A percentile compares a stretch with the other conserved stretches of the same genome.
Conservation (phyloP, 2,888 invertebrate genomes). For the Hirtodrosophila confusa region DNA sequence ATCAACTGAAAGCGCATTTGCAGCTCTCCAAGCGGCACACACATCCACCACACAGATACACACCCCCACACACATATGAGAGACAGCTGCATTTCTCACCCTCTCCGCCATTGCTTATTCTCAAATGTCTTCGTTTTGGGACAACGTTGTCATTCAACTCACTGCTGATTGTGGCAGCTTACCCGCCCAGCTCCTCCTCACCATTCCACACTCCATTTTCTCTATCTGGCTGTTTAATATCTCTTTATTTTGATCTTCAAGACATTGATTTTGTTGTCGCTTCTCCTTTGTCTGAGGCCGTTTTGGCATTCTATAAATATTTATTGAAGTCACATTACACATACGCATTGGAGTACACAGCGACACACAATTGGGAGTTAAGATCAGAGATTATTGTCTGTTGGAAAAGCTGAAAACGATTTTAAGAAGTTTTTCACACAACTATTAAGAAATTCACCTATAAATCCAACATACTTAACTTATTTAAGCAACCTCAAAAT, state of each 20-base stretch:
- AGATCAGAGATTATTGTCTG: slow-evolving; percentile 4
- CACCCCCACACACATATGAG: slow-evolving; percentile 6
- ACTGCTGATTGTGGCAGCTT: slow-evolving; percentile 28
- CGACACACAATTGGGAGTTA: background rate
- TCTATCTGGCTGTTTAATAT: slow-evolving; percentile 26
- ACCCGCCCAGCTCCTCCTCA: background rate
- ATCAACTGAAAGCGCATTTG: slow-evolving; percentile 79
- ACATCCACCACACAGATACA: slow-evolving; percentile 15
- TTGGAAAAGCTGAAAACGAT: too few species aligned
- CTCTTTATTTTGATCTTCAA: slow-evolving; percentile 27
- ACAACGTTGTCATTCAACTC: slow-evolving; percentile 58
- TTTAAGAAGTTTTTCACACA: too few species aligned
- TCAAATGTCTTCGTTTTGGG: slow-evolving; percentile 53
- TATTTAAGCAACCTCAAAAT: too few species aligned
- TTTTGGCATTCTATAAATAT: background rate
- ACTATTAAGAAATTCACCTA: too few species aligned
- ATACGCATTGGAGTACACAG: slow-evolving; percentile 3
- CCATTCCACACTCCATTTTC: slow-evolving; percentile 6
- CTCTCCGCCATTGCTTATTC: slow-evolving; percentile 20
- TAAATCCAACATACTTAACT: too few species aligned
- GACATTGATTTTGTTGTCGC: slow-evolving; percentile 16
- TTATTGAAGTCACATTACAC: background rate
- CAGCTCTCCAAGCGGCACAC: slow-evolving; percentile 64
- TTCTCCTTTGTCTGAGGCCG: slow-evolving; percentile 1
- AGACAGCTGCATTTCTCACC: slow-evolving; percentile 37